Base-by-base conservation (phyloP, 2,888 invertebrate genomes). In the Chymomyza caudatula region DNA sequence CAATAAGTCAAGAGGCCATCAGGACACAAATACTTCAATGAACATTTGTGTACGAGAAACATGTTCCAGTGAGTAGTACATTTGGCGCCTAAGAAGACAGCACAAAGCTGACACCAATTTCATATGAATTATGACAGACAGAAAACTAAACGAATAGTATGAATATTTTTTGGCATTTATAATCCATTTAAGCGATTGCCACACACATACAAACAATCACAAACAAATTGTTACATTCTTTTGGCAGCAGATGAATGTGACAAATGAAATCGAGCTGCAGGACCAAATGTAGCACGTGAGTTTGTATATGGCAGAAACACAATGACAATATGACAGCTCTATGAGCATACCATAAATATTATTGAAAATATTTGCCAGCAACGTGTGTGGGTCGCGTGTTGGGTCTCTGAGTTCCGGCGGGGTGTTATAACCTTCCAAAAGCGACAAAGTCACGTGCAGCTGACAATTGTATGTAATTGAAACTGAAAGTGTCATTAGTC, bases 201-300 rank as follows among this genome's bases (percentile, higher is more conserved):
- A 68, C 56, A 63, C 78, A 78, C 63, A 64, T 47, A 63, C 20
- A n/a, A n/a, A 53, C 37, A 53, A 23, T n/a, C 17, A 37, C 29
- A 23, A 43, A n/a, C 20, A 15, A 67, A 65, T 71, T 63, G 74
- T 71, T 61, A 17, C 52, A 53, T 17, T n/a, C 20, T 47, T 20
- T 57, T 67, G 71, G 71, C 66, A 65, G 59, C 69, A 74, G 72
- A 72, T 67, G 70, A 54, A 62, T 44, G 19, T 68, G 73, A 77
- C 73, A 77, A 72, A 66, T 62, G 69, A 64, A 71, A 67, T 20
- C 47, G 64, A 17, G 19, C 17, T 13, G 29, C 58, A 54, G 65
- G 66, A 43, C 78, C 80, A 83, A 74, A 57, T 81, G 77, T 73
- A 72, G 79, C 82, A 84, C 85, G 85, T 84, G 85, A 79, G 69